A percentile compares a stretch with the other conserved stretches of the same genome.
Conservation (phyloP, 1,140 invertebrate species). For the Drosophila ohnishii region DNA sequence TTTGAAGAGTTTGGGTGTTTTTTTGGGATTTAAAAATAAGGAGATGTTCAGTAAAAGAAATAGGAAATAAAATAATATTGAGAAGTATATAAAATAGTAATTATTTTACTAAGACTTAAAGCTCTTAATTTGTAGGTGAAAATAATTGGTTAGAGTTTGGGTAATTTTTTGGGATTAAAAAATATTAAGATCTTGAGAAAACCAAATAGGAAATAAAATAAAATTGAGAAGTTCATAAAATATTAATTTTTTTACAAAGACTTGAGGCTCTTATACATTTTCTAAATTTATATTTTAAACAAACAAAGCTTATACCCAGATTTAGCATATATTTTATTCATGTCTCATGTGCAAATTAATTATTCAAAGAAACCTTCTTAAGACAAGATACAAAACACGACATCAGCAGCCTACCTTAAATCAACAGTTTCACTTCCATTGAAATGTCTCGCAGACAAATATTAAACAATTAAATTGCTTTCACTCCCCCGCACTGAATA, state of each 20-base stretch:
- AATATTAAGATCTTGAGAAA: no score
- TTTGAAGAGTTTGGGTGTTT: background rate
- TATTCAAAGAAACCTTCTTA: background rate
- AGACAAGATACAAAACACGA: background rate
- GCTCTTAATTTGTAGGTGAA: no score
- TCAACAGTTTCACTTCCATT: slow-evolving; percentile 22
- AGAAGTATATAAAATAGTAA: no score
- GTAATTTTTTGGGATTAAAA: no score
- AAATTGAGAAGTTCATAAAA: no score
- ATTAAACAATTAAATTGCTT: slow-evolving; percentile 20
- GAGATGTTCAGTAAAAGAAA: background rate
- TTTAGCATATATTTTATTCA: background rate
- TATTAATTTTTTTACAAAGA: no score
- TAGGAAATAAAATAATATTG: background rate
- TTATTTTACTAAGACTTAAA: background rate
- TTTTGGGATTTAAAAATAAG: background rate
- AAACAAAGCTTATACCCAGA: background rate
- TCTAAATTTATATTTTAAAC: background rate
- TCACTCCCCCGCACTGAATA: slow-evolving; percentile 5
- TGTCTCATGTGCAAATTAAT: background rate
- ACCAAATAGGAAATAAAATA: no score
- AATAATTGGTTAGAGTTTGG: no score
- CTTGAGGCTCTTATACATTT: background rate
- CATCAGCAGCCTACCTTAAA: background rate
- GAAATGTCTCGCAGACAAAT: slow-evolving; percentile 9